A percentile compares a stretch with the other conserved stretches of the same genome.
Conservation (phyloP, 1,140 invertebrate species). For the Colletes gigas region DNA sequence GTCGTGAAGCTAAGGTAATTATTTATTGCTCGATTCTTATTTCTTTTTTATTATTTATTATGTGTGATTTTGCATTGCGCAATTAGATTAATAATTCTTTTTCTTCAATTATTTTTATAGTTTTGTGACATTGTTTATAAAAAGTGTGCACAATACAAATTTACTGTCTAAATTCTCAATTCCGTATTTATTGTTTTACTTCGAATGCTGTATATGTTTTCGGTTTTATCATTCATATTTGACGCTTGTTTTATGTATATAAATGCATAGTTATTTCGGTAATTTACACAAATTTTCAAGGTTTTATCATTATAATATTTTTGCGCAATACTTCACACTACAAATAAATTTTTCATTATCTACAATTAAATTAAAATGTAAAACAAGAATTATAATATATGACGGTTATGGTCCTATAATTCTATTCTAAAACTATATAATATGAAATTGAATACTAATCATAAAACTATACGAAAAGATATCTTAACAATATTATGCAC, state of each 20-base stretch:
- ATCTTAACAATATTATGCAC: not conserved
- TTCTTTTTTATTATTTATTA: not conserved
- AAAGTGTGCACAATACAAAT: not conserved
- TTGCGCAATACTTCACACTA: not conserved
- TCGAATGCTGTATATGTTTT: not conserved
- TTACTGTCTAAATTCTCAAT: not conserved
- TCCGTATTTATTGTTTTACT: not conserved
- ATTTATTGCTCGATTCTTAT: constrained; percentile 14
- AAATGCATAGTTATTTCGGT: not conserved
- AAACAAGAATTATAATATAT: not conserved
- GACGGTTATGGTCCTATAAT: no score
- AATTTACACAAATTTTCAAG: no score
- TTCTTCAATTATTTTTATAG: not conserved
- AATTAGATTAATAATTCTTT: constrained; percentile 9
- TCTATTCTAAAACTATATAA: not conserved
- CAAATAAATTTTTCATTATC: not conserved
- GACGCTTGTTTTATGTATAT: not conserved
- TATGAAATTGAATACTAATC: not conserved
- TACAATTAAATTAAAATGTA: not conserved
- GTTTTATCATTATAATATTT: not conserved
- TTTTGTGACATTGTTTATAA: not conserved
- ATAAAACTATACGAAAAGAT: not conserved
- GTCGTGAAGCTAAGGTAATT: constrained; percentile 69
- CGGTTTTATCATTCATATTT: not conserved
- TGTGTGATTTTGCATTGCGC: not conserved